These are phyloP conservation scores for Parapsyche elsis DNA, from an alignment of 1,140 invertebrate genomes.

Conservation along the genomic window DNA sequence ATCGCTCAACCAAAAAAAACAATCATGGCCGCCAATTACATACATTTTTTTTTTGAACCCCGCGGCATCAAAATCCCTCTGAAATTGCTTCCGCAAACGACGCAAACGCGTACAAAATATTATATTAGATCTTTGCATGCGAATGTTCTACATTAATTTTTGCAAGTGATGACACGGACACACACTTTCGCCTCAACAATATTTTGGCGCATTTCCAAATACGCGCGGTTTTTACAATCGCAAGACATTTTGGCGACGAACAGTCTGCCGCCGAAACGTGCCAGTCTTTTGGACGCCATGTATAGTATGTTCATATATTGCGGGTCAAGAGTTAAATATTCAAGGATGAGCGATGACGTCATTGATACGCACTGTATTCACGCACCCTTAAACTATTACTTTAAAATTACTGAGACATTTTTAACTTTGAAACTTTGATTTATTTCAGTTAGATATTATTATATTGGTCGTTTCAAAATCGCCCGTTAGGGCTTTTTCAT, in stretches of 20 bases:
- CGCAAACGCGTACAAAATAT: not conserved
- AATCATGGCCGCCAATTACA: no score
- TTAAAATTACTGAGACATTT: no score
- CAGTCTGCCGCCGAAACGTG: not conserved
- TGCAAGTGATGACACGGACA: not conserved
- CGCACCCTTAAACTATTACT: no score
- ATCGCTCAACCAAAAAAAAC: no score
- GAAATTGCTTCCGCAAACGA: not conserved
- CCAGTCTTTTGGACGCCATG: conserved; percentile 11
- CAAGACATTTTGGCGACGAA: not conserved
- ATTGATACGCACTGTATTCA: no score
- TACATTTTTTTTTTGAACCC: not conserved
- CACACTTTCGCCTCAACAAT: not conserved
- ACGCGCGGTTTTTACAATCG: not conserved
- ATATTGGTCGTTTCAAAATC: no score
- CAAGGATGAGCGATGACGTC: no score
- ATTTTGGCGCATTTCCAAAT: conserved; percentile 5
- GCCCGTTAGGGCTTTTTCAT: no score
- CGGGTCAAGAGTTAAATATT: no score
- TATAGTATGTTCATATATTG: not conserved
- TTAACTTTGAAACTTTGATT: no score
- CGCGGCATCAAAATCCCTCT: not conserved
- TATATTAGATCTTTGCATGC: no score
- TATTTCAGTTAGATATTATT: no score
- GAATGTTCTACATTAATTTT: not conserved